Conservation (phyloP, 2,113 vertebrate genomes). For the Siniperca knerii region DNA sequence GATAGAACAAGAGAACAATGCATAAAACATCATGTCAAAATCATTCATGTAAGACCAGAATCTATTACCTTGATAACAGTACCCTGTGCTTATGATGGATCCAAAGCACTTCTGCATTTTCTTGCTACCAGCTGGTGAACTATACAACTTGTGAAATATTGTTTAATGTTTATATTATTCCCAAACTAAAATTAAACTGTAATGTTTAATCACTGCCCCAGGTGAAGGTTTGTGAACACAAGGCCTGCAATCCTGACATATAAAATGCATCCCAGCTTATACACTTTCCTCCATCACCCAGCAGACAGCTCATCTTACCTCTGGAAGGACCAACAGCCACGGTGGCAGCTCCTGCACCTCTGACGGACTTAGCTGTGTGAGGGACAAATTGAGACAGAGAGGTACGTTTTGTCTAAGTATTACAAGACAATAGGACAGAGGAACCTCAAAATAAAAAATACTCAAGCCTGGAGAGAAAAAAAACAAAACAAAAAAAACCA, state of each 20-base stretch:
- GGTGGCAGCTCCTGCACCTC: conserved; percentile 75
- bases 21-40: background rate
- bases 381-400: background rate
- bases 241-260: background rate
- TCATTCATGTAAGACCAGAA: background rate
- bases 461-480: no score
- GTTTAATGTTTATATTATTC: background rate
- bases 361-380: conserved; percentile 60
- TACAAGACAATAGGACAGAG: background rate
- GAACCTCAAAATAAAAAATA: background rate
- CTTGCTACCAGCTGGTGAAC: background rate
- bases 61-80: background rate
- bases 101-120: background rate
- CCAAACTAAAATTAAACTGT: background rate
- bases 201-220: background rate
- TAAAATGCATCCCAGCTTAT: background rate
- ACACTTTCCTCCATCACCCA: background rate
- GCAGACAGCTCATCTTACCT: conserved; percentile 62
- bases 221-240: background rate
- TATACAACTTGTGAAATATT: background rate
- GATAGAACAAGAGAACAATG: background rate
- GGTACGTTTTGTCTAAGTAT: background rate
- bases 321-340: conserved; percentile 81
- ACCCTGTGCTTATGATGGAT: background rate
- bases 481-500: no score